A percentile compares a stretch with the other conserved stretches of the same genome.
Conservation (phyloP, 1,140 invertebrate genomes). For the Drosophila repletoides region DNA sequence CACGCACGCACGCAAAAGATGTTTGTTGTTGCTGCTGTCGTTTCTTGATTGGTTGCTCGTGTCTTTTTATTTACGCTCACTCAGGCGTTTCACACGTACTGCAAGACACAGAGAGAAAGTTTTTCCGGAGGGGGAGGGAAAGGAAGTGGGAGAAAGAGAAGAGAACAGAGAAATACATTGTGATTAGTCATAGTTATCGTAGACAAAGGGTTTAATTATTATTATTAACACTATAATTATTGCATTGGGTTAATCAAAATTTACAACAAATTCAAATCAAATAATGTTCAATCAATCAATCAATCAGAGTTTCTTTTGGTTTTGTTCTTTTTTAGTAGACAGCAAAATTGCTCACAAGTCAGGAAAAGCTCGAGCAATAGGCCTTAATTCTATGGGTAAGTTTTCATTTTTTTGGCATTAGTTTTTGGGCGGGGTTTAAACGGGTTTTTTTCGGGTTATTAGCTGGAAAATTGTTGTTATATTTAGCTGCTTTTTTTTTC, state of each 20-base stretch:
- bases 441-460: constrained; percentile 11
- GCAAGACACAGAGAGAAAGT: constrained; percentile 67
- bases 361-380: constrained; percentile 25
- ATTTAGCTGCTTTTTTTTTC: constrained; percentile 2
- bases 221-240: too few species aligned
- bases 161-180: constrained; percentile 58
- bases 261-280: constrained; percentile 43
- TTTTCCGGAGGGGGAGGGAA: constrained; percentile 39
- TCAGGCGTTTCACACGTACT: constrained; percentile 82
- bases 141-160: constrained; percentile 25
- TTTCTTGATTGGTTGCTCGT: constrained; percentile 35
- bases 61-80: constrained; percentile 82
- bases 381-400: constrained; percentile 15
- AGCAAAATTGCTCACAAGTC: constrained; percentile 30
- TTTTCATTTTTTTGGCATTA: constrained; percentile 4
- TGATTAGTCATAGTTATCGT: constrained; percentile 64
- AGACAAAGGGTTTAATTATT: constrained; percentile 30
- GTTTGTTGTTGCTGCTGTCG: constrained; percentile 48
- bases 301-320: neutral
- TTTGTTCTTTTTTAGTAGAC: constrained; percentile 27
- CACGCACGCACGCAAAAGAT: constrained; percentile 37
- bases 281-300: constrained; percentile 48
- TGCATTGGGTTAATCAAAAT: constrained; percentile 34
- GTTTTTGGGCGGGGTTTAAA: neutral
- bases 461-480: constrained; percentile 22